Evolutionary conservation across 2,888 invertebrate species (phyloP).

Genomic region (Drosophila villosipedis): DNA sequence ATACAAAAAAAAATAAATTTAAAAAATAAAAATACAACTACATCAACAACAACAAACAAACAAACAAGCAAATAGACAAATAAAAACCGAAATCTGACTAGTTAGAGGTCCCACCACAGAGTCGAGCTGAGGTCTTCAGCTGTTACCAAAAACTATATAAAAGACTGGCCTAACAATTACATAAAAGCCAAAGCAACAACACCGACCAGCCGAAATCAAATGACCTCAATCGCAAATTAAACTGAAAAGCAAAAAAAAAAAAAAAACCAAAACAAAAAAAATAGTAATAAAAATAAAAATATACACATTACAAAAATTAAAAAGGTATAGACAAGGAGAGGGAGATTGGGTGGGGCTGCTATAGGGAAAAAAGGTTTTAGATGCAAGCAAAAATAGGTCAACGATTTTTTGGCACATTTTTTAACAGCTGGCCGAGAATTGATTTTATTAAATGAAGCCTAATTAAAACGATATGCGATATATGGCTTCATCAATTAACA

Average conservation of each 20-base stretch:
- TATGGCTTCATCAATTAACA: constrained; percentile 43
- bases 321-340: constrained; percentile 1
- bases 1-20: constrained; percentile 26
- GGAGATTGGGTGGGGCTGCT: not conserved
- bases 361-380: not conserved
- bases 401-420: constrained; percentile 22
- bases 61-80: constrained; percentile 36
- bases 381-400: constrained; percentile 39
- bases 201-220: constrained; percentile 63
- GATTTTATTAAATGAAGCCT: constrained; percentile 27
- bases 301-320: not conserved
- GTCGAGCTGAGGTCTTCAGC: constrained; percentile 34
- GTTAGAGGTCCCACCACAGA: constrained; percentile 43
- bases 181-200: constrained; percentile 48
- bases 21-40: constrained; percentile 11
- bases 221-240: constrained; percentile 77
- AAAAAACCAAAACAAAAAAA: constrained; percentile 24
- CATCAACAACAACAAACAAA: not conserved
- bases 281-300: constrained; percentile 35
- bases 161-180: constrained; percentile 57
- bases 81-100: constrained; percentile 47
- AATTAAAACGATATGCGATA: not conserved
- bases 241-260: constrained; percentile 55
- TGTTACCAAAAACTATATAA: constrained; percentile 18
- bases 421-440: constrained; percentile 17